These are phyloP conservation scores for Hippocampus barbouri DNA, from an alignment of 2,113 vertebrate species.

Conservation along the genomic window DNA sequence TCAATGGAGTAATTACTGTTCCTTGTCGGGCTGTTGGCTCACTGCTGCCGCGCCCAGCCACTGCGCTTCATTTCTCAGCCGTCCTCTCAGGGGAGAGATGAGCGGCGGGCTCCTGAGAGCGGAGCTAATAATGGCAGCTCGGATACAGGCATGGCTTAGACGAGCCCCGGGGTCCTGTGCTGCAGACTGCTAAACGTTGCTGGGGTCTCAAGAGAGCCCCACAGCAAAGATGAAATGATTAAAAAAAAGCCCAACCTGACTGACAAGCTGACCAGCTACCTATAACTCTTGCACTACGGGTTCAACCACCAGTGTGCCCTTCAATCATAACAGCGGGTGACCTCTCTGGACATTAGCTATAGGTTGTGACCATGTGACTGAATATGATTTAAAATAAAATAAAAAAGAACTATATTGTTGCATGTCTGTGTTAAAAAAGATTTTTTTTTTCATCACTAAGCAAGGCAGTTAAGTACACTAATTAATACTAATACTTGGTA, in stretches of 20 bases:
- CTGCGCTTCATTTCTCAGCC: slow-evolving; percentile 95
- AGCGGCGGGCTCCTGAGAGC: slow-evolving; percentile 88
- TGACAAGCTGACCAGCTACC: slow-evolving; percentile 65
- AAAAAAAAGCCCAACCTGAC: slow-evolving; percentile 87
- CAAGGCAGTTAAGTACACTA: not conserved
- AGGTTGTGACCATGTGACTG: slow-evolving; percentile 37
- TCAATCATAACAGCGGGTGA: slow-evolving; percentile 56
- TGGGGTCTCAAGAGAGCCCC: slow-evolving; percentile 83
- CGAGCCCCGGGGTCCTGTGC: slow-evolving; percentile 91
- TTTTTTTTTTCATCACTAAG: not conserved
- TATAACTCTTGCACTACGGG: slow-evolving; percentile 50
- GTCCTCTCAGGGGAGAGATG: slow-evolving; percentile 89
- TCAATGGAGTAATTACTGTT: slow-evolving; percentile 99
- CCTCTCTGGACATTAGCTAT: slow-evolving; percentile 48
- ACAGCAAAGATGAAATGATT: slow-evolving; percentile 95
- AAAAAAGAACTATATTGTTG: not conserved
- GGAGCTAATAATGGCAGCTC: slow-evolving; percentile 99
- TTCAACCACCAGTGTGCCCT: slow-evolving; percentile 48
- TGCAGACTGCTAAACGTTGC: slow-evolving; percentile 96
- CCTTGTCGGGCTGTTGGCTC: slow-evolving; percentile 83
- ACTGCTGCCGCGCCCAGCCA: slow-evolving; percentile 67
- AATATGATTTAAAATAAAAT: not conserved
- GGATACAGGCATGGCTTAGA: slow-evolving; percentile 88
- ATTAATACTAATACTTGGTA: not conserved
- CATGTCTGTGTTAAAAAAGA: not conserved